Base-by-base conservation (phyloP, 2,113 vertebrate genomes). In the Motacilla tschutschensis region DNA sequence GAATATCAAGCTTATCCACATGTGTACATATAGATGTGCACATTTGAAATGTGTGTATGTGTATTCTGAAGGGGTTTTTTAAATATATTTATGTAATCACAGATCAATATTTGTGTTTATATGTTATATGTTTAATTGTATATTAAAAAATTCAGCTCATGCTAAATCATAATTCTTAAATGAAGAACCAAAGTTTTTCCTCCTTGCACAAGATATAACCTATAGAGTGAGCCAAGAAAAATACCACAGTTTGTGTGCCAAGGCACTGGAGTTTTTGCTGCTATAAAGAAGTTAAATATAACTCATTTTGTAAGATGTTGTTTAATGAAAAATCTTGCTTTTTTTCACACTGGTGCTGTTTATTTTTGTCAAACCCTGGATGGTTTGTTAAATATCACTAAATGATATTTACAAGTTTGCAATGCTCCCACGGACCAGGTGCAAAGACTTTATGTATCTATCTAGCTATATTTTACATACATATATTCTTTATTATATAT, bases 331-430 rank as follows among this genome's bases (percentile, higher is more conserved):
- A 74, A 60, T 44, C 87, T 92, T 91, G 66, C 85, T 93, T 94
- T 82, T 82, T 83, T 92, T 89, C 79, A 64, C 76, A 17, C 70
- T 93, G 73, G 54, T 47, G 31, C 79, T 85, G 72, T 91, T 95
- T 93, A 93, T 94, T 93, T 94, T 93, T 90, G 72, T 90, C 90
- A 75, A 57, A 57, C 26, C 62, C 69, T 83, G 60, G 60, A 60
- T 93, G 72, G 69, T 93, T 95, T 93, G 83, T 93, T 93, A 95
- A 94, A 93, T 93, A 93, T 77, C 92, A 91, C 90, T 87, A 91
- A 93, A 90, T 93, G 92, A 90, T 95, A 95, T 95, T 94, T 95
- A 83, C 84, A 85, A 90, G 69, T 87, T 85, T 83, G 81, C 72
- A 74, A 6, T 26, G 69, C 82, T 93, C 93, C 88, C 82, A 95